Evolutionary conservation across 2,797 vertebrate species (phyloP).

Genomic region (Tinamus major): DNA sequence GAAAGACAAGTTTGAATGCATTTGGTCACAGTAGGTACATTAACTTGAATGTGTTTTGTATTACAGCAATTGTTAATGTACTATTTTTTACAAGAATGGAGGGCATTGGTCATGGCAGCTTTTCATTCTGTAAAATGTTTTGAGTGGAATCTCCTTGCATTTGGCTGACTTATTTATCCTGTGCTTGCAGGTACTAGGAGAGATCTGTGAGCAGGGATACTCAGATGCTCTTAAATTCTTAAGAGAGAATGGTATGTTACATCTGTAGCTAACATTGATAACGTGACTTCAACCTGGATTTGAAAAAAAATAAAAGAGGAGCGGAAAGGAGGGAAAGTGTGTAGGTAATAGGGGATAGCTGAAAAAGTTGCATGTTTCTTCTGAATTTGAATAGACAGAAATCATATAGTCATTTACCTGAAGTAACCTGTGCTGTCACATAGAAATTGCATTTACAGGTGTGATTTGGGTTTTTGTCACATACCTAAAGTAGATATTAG

Average conservation of each 20-base stretch:
- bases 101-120: not conserved
- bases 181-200: slow-evolving; percentile 84
- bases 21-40: not conserved
- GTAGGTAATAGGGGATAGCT: not conserved
- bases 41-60: not conserved
- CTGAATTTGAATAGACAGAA: not conserved
- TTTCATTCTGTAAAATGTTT: not conserved
- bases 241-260: slow-evolving; percentile 86
- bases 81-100: not conserved
- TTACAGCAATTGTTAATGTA: not conserved
- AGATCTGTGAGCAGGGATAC: slow-evolving; percentile 92
- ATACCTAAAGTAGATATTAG: not conserved
- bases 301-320: not conserved
- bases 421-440: not conserved
- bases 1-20: not conserved
- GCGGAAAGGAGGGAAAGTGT: not conserved
- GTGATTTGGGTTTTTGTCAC: not conserved
- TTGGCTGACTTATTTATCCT: not conserved
- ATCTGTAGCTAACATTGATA: not conserved
- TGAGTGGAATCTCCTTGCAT: not conserved
- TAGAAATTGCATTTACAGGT: not conserved
- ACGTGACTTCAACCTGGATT: not conserved
- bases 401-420: not conserved
- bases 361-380: not conserved
- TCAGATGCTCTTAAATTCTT: slow-evolving; percentile 90